These are phyloP conservation scores for Bambusicola thoracicus DNA, from an alignment of 2,113 vertebrate species.

Conservation along the genomic window DNA sequence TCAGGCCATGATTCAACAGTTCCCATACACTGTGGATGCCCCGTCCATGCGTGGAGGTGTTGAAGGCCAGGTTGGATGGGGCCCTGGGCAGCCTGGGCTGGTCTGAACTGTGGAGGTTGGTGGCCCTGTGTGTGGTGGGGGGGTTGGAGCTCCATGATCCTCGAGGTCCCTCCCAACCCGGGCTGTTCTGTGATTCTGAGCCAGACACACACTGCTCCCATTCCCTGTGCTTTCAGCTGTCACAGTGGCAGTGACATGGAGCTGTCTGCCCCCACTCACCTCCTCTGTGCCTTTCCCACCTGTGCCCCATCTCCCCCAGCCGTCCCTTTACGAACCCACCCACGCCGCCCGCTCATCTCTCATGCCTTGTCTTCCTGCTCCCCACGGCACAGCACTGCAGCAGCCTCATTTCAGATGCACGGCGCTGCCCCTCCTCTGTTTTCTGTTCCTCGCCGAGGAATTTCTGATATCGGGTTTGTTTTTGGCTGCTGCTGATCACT, in stretches of 20 bases:
- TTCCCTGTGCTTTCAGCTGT: rapidly evolving
- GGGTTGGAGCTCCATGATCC: no score
- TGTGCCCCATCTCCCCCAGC: background rate
- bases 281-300: rapidly evolving
- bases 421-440: rapidly evolving
- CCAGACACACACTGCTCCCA: rapidly evolving
- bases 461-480: background rate
- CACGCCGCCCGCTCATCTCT: rapidly evolving
- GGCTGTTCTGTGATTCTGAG: background rate
- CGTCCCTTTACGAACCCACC: no score
- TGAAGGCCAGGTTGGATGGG: no score
- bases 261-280: background rate
- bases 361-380: background rate
- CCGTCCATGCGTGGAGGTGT: no score
- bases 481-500: slow-evolving; percentile 1
- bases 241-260: rapidly evolving
- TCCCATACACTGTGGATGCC: no score
- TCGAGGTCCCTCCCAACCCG: no score
- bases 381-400: rapidly evolving
- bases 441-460: background rate
- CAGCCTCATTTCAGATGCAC: background rate
- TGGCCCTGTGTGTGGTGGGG: no score
- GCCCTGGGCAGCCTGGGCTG: no score
- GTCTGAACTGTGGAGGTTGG: no score
- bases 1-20: no score